These are phyloP conservation scores for Melanerpes aurifrons DNA, from an alignment of 2,113 vertebrate species.

Conservation along the genomic window DNA sequence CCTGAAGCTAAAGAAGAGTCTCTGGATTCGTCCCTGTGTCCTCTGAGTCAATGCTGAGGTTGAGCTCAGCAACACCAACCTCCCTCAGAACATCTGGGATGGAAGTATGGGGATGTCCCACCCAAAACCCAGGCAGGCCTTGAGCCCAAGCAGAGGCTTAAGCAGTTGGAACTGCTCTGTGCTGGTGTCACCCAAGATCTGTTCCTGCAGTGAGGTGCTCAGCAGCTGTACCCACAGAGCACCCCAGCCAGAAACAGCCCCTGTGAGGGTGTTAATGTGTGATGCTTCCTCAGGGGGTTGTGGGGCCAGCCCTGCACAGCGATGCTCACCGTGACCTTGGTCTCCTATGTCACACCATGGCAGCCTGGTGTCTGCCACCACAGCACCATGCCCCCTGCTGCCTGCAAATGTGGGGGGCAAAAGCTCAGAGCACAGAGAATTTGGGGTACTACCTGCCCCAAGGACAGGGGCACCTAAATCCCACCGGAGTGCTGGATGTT, in stretches of 20 bases:
- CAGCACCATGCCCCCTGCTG: rapidly evolving
- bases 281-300: background rate
- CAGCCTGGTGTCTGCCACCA: background rate
- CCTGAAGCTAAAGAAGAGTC: background rate
- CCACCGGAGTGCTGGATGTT: rapidly evolving
- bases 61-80: background rate
- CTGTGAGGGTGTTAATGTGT: background rate
- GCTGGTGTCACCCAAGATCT: rapidly evolving
- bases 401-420: background rate
- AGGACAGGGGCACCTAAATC: background rate
- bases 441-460: background rate
- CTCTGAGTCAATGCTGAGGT: rapidly evolving
- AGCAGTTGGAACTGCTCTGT: background rate
- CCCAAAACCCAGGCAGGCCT: background rate
- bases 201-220: background rate
- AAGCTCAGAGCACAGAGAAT: background rate
- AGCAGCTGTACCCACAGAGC: background rate
- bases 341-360: too few species aligned
- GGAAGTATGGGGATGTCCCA: background rate
- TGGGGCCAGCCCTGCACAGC: rapidly evolving
- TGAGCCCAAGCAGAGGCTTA: background rate
- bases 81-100: background rate
- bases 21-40: rapidly evolving
- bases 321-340: rapidly evolving
- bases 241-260: rapidly evolving